phyloP scores from a whole-genome alignment of 1,140 invertebrate genomes.

The Agrypnia vestita region DNA sequence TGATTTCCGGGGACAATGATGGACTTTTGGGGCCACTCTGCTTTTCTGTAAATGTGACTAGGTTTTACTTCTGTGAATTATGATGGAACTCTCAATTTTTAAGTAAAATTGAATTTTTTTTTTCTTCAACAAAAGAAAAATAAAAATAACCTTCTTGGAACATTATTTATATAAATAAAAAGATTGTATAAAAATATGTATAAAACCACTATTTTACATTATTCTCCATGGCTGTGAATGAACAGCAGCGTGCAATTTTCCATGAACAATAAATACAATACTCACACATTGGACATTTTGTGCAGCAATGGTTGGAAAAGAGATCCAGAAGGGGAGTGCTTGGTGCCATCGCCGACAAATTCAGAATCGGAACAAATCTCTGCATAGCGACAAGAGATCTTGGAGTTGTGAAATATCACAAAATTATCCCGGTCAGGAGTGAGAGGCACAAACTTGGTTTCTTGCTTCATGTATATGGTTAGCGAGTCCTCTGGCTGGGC shows the following conservation, averaged over 20 bases:
- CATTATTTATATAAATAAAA: no score
- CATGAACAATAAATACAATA: slow-evolving; percentile 53
- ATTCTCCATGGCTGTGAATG: no score
- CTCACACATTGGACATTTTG: slow-evolving; percentile 67
- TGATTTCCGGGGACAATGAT: slow-evolving; percentile 94
- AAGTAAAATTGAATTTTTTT: no score
- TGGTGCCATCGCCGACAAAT: neutral
- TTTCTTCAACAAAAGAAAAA: no score
- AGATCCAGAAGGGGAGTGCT: neutral
- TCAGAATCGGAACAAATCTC: slow-evolving; percentile 64
- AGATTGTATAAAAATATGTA: no score
- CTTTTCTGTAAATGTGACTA: slow-evolving; percentile 70
- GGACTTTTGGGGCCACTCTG: slow-evolving; percentile 91
- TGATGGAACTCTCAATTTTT: no score
- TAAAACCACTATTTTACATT: no score
- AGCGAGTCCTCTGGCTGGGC: slow-evolving; percentile 95
- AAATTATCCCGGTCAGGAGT: slow-evolving; percentile 35
- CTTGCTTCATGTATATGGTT: slow-evolving; percentile 82
- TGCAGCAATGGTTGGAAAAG: slow-evolving; percentile 64
- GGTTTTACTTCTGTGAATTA: no score
- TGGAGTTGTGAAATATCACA: slow-evolving; percentile 63
- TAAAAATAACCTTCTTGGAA: no score
- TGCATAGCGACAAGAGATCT: slow-evolving; percentile 61
- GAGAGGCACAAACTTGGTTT: slow-evolving; percentile 56
- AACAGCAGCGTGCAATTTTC: no score